Conservation (phyloP, 2,888 invertebrate species). For the Onchidella celtica region DNA sequence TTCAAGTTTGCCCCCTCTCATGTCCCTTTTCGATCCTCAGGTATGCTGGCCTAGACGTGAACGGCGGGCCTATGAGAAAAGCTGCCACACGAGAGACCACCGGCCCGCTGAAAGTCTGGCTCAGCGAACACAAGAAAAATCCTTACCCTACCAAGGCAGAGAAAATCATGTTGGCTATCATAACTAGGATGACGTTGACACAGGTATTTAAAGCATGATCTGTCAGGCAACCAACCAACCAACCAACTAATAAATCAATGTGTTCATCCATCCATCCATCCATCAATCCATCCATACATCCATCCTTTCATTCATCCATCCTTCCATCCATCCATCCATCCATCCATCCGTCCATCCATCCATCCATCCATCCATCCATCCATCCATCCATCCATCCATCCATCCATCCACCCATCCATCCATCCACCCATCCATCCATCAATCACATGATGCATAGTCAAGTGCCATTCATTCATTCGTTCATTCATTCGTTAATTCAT, state of each 20-base stretch:
- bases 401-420: no score
- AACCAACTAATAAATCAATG: not conserved
- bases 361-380: not conserved
- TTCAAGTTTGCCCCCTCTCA: no score
- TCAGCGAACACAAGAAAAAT: conserved; percentile 97
- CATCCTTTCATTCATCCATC: no score
- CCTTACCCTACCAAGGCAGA: conserved; percentile 98
- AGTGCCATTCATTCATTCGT: not conserved
- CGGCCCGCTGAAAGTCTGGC: conserved; percentile 97
- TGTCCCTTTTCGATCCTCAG: no score
- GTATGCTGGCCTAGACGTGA: conserved; percentile 51
- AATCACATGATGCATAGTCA: no score
- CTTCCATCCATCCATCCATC: no score
- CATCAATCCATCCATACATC: no score
- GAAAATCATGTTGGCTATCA: conserved; percentile 96
- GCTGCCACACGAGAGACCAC: conserved; percentile 99
- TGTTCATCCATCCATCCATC: no score
- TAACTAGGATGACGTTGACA: conserved; percentile 96
- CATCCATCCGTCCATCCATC: no score
- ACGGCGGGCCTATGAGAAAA: conserved; percentile 84
- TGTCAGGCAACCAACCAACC: not conserved
- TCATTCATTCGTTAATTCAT: not conserved
- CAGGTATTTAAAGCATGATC: conserved; percentile 57
- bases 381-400: not conserved
- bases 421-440: no score